Evolutionary conservation across 2,113 vertebrate species (phyloP), one percentile per base, ranked within the genome.

Genomic region (Craseonycteris thonglongyai): DNA sequence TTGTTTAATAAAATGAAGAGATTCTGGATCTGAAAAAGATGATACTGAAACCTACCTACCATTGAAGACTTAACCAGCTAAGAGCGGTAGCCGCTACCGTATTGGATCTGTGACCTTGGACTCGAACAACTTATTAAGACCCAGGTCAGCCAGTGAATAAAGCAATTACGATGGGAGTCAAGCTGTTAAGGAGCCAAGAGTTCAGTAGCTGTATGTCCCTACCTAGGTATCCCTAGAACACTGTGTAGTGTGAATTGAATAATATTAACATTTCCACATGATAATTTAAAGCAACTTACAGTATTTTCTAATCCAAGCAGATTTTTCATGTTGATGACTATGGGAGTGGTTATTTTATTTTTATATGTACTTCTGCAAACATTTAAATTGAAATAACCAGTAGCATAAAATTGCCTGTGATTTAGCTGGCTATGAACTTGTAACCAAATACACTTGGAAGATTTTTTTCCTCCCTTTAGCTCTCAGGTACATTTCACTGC

Each of bases 401-500:
- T 96, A 97, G 97, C 96, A 97, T 95, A 98, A 98, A 98, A 98
- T 97, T 98, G 97, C 96, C 82, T 95, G 94, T 96, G 97, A 97
- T 97, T 98, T 97, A 98, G 94, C 88, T 16, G 49, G 89, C 95
- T 96, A 90, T 90, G 96, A 98, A 98, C 97, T 97, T 98, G 97
- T 95, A 97, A 94, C 97, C 94, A 97, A 97, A 98, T 95, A 96
- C 72, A 0, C 59, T 96, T 79, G 47, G 40, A 96, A 96, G 97
- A 90, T 94, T 96, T 88, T 97, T 96, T 94, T 93, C 76, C 94
- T 21, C 90, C 81, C 68, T 47, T 94, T 71, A 95, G 97, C 96
- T 98, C 92, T 98, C 97, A 98, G 98, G 98, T 98, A 97, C 96
- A 97, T 98, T 98, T 98, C 90, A 94, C 93, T 95, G 88, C 92